These are phyloP conservation scores for Stenodema calcarata DNA, from an alignment of 2,888 invertebrate species.

Conservation along the genomic window DNA sequence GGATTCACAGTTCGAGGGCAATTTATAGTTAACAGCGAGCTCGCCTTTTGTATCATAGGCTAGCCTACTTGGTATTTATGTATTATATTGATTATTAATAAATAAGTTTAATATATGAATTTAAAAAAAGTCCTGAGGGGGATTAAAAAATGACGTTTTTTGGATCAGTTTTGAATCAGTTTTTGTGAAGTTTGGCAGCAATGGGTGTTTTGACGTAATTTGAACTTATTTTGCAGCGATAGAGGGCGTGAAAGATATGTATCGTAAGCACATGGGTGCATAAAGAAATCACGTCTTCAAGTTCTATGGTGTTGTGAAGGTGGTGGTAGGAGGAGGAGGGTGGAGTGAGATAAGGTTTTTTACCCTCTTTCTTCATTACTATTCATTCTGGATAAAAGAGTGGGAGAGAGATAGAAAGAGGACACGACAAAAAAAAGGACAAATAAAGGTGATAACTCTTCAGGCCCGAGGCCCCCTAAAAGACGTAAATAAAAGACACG, in stretches of 20 bases:
- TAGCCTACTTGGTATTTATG: no score
- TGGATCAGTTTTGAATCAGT: no score
- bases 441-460: constrained; percentile 33
- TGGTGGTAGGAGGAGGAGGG: neutral
- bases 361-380: constrained; percentile 40
- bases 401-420: neutral
- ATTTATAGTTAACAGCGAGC: no score
- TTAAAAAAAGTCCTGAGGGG: no score
- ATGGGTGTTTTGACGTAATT: no score
- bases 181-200: no score
- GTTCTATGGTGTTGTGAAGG: no score
- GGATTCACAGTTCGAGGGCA: no score
- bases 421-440: constrained; percentile 30
- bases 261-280: constrained; percentile 14
- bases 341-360: constrained; percentile 36
- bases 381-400: constrained; percentile 25
- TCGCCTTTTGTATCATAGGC: no score
- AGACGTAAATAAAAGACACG: constrained; percentile 44
- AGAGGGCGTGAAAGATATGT: constrained; percentile 35
- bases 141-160: no score
- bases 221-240: neutral
- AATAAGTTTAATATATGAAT: no score
- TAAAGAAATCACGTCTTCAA: constrained; percentile 17
- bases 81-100: no score
- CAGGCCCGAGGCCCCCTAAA: neutral